Evolutionary conservation across 2,888 invertebrate species (phyloP).

Genomic region (Ommatoiulus sabulosus): DNA sequence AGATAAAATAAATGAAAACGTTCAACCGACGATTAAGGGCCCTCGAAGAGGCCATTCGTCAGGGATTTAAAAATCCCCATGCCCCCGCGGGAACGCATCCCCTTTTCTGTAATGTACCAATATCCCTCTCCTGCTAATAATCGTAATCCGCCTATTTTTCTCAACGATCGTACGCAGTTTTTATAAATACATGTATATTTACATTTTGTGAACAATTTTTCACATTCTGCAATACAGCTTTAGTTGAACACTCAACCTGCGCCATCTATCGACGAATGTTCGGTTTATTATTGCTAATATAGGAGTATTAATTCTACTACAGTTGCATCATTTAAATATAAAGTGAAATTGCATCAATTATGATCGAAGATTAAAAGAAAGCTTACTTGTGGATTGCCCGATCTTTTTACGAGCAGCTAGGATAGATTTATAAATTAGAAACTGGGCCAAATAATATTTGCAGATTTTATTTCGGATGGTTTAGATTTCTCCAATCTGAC

Average conservation of each 20-base stretch:
- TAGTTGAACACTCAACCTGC: no score
- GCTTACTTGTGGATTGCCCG: no score
- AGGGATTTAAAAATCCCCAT: not conserved
- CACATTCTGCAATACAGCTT: not conserved
- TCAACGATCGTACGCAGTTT: not conserved
- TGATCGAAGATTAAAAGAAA: no score
- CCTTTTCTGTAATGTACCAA: constrained; percentile 5
- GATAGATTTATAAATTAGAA: no score
- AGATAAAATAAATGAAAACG: constrained; percentile 20
- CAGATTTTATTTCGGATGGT: no score
- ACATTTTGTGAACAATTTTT: not conserved
- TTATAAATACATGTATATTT: not conserved
- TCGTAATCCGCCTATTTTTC: not conserved
- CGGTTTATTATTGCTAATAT: no score
- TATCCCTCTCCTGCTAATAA: not conserved
- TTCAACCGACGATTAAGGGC: constrained; percentile 3
- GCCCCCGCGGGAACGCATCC: not conserved
- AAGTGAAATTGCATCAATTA: no score
- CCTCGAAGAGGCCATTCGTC: not conserved
- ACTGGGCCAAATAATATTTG: no score
- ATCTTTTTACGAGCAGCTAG: no score
- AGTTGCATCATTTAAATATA: no score
- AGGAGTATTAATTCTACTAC: no score
- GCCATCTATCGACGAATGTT: no score
- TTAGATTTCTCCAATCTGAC: not conserved